These are phyloP conservation scores for Oxycera nigricornis DNA, from an alignment of 2,888 invertebrate genomes.

Conservation along the genomic window DNA sequence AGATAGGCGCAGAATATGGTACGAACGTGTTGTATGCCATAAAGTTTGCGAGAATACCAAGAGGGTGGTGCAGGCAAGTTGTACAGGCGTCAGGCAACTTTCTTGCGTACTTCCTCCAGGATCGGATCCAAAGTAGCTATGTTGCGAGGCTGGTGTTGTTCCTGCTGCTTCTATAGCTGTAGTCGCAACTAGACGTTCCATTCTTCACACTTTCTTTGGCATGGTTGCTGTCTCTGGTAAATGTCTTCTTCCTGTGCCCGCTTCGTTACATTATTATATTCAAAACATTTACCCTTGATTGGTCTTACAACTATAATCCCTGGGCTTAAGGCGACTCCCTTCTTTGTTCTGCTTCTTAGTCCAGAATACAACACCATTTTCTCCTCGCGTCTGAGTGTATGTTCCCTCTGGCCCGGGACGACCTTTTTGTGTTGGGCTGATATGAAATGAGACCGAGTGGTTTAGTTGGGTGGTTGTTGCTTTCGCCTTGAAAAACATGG, in stretches of 20 bases:
- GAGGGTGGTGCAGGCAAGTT: background rate
- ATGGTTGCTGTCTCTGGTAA: constrained; percentile 29
- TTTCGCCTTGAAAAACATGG: background rate
- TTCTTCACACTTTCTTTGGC: constrained; percentile 17
- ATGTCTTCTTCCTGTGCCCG: constrained; percentile 37
- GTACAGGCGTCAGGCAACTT: constrained; percentile 1
- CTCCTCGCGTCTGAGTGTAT: background rate
- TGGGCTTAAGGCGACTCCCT: constrained; percentile 49
- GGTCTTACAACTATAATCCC: constrained; percentile 52
- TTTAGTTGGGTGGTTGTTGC: background rate
- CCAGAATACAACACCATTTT: constrained; percentile 24
- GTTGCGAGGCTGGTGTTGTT: constrained; percentile 2
- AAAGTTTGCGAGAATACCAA: background rate
- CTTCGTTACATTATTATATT: constrained; percentile 51
- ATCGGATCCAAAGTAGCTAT: constrained; percentile 19
- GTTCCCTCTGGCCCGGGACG: background rate
- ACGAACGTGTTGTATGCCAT: constrained; percentile 30
- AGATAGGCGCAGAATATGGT: constrained; percentile 38
- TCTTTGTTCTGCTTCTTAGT: constrained; percentile 44
- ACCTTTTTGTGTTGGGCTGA: constrained; percentile 20
- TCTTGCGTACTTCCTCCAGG: constrained; percentile 34
- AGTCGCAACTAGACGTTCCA: background rate
- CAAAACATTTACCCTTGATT: constrained; percentile 55
- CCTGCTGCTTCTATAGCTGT: constrained; percentile 7
- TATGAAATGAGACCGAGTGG: constrained; percentile 31